Evolutionary conservation across 2,888 invertebrate genomes (phyloP), one percentile per base, ranked within the genome.

Genomic region (Volucella inflata): DNA sequence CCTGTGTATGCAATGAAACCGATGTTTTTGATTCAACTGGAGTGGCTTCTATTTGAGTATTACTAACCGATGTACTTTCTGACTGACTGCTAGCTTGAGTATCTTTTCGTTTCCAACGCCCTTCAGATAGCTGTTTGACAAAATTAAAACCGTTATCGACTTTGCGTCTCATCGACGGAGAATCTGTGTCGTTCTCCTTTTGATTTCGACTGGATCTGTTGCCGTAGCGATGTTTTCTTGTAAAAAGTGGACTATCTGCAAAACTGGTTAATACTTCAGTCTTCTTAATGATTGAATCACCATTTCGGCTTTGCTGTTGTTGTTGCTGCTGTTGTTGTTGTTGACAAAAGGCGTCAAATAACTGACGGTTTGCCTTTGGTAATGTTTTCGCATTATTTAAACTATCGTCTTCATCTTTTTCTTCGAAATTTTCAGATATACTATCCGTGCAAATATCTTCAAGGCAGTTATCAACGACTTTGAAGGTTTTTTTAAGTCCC

Each of bases 261-360:
- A 92, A 92, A 88, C 92, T 92, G 40, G 92, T 92, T 79, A 92
- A 91, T 50, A 92, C 91, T 89, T 92, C 92, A 70, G 92, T 90
- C 80, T 90, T 92, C 87, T 91, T 92, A 79, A 72, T 72, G 62
- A 77, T 81, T 77, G 72, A 44, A 72, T 76, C 85, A 72, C 46
- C 72, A 16, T 72, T 72, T n/a, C 67, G 85, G 55, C 57, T 85
- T 72, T 85, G 81, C 70, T 84, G 76, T 75, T 74, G 51, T 30
- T 75, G 75, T 57, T 75, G 30, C 6, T 30, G 74, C 57, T 75
- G 64, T 30, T 67, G 72, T 57, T 76, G 83, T 62, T 81, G 80
- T 38, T 80, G 75, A 57, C 85, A 85, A 68, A 87, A 80, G 16
- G 87, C 77, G 60, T 87, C 87, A 71, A 87, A 87, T 38, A 87